A percentile compares a stretch with the other conserved stretches of the same genome.
Conservation (phyloP, 2,113 vertebrate species). For the Syngnathus scovelli region DNA sequence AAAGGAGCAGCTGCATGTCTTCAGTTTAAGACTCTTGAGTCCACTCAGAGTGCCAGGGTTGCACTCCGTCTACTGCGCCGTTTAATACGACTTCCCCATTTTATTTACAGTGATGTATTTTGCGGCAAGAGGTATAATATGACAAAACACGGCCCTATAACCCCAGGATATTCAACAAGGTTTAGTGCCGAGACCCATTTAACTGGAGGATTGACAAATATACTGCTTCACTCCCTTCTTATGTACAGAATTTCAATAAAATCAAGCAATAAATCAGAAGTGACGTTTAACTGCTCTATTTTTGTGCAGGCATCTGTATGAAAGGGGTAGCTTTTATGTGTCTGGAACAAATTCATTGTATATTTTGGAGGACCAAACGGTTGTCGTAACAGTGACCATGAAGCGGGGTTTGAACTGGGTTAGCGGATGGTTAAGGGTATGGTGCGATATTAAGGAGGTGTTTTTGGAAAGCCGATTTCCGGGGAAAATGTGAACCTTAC, state of each 20-base stretch:
- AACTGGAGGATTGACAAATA: slow-evolving; percentile 58
- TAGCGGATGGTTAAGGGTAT: background rate
- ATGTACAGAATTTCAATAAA: slow-evolving; percentile 63
- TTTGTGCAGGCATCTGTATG: slow-evolving; percentile 16
- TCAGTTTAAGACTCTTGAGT: slow-evolving; percentile 75
- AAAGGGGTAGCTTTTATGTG: slow-evolving; percentile 5
- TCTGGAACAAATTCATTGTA: background rate
- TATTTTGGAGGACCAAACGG: background rate
- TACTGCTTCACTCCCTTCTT: slow-evolving; percentile 58
- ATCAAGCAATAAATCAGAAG: slow-evolving; percentile 53
- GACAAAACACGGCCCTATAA: slow-evolving; percentile 87
- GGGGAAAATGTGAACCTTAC: background rate
- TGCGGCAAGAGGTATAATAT: slow-evolving; percentile 92
- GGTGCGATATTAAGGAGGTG: background rate
- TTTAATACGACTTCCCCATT: slow-evolving; percentile 84
- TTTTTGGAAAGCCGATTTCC: background rate
- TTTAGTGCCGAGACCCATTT: slow-evolving; percentile 60
- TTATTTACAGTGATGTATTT: slow-evolving; percentile 89
- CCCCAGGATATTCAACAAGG: slow-evolving; percentile 71
- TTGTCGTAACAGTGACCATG: background rate
- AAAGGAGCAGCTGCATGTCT: slow-evolving; percentile 84
- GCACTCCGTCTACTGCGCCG: slow-evolving; percentile 84
- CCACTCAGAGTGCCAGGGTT: slow-evolving; percentile 77
- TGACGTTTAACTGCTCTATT: slow-evolving; percentile 38
- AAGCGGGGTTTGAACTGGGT: background rate